Evolutionary conservation across 1,140 invertebrate genomes (phyloP), one percentile per base, ranked within the genome.

Genomic region (Penaeus japonicus): DNA sequence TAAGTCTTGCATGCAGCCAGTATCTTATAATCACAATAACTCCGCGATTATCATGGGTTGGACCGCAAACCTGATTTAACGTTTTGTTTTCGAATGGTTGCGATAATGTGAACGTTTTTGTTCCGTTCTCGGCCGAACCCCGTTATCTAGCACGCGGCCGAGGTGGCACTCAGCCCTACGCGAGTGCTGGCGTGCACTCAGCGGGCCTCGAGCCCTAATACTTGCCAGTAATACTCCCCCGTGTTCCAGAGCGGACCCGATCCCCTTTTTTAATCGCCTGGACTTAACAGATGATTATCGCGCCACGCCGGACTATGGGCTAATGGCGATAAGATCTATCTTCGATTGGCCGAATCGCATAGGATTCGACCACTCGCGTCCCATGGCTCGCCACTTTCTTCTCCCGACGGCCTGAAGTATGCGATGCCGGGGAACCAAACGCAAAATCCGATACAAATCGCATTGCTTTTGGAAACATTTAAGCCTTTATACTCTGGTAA

Each of bases 31-130:
- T 84, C 83, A 75, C 55, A 75, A 75, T 84, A 84, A 84, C 55
- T 84, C 83, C 83, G 1, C 65, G 27, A 84, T 84, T 84, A 84
- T 84, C 83, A 73, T 47, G 62, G 83, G 83, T 22, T 54, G 39
- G 22, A 73, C 65, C 83, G 83, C 83, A 70, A 73, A 73, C 65
- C 62, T 84, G 83, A 84, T 84, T 84, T 84, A 84, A 10, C 59
- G 83, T 84, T 84, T 84, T 84, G 83, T 84, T 84, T 84, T 84
- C 65, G 62, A 84, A 84, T 84, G 83, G 65, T 75, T 84, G 47
- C 75, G 83, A 84, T 84, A 84, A 84, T 84, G 83, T 75, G 83
- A 15, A 47, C 47, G 47, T 47, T 47, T 47, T 47, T 47, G 47
- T 47, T 47, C 47, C 47, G 47, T 47, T 47, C 15, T 47, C 47